Evolutionary conservation across 2,113 vertebrate species (phyloP), one percentile per base, ranked within the genome.

Genomic region (Prinia subflava): DNA sequence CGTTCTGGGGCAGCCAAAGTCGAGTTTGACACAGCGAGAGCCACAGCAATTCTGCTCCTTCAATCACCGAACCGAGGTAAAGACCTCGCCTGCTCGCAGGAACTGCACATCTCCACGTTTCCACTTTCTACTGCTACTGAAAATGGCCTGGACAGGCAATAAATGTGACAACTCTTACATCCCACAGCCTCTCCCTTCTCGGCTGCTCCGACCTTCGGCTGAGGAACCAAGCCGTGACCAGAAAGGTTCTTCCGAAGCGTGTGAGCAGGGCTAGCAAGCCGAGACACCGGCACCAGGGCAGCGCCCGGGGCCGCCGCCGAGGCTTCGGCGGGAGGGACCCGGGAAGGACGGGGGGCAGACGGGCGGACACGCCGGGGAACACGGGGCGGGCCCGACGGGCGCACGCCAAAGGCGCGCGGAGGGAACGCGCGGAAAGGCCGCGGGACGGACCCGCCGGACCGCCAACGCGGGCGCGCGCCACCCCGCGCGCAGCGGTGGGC

Each of bases 401-500:
- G 13, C 22, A 41, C 5, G 16, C 17, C 23, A 10, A 28, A 13
- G 13, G 11, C 7, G 9, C 24, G 8, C 7, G 2, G 5, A 15
- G 1, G n/a, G 28, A 22, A 3, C 17, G 17, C 9, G 10, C 5
- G 1, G 5, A 15, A 1, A 11, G 20, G 7, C 11, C 15, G 10
- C 13, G 6, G 11, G 4, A 23, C 4, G 6, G 2, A 9, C 17
- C 6, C 42, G 10, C 10, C 44, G 2, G 1, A 0, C 7, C 7
- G 5, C 27, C 1, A 6, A 11, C 2, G 28, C 35, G 10, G 3
- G 11, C 68, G 21, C 21, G 7, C 33, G 8, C 23, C 7, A 0
- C 2, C 2, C 10, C 33, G 4, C 37, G 8, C 17, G 17, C 71
- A 0, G 5, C 4, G 0, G 5, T 1, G 0, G 6, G 17, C 5